Evolutionary conservation across 2,113 vertebrate genomes (phyloP).

Genomic region (Chauna torquata): DNA sequence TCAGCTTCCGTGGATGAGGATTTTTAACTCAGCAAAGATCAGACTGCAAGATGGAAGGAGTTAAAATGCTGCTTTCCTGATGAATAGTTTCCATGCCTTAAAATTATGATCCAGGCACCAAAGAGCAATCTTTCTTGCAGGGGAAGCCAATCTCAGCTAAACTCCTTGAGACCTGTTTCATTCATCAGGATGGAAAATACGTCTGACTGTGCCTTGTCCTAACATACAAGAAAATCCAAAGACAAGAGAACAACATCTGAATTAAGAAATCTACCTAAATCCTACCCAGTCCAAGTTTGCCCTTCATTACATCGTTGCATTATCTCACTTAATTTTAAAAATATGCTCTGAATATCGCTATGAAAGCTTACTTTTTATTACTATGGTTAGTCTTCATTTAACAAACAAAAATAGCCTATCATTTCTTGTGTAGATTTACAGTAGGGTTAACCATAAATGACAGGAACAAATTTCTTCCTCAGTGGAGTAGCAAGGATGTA

Average conservation of each 20-base stretch:
- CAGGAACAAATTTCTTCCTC: background rate
- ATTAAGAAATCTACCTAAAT: background rate
- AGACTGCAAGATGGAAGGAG: background rate
- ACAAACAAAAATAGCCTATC: background rate
- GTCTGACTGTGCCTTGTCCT: background rate
- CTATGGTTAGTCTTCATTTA: background rate
- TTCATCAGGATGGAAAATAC: background rate
- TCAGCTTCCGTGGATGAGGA: background rate
- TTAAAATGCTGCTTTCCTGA: slow-evolving; percentile 5
- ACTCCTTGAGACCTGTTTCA: background rate
- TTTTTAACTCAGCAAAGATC: background rate
- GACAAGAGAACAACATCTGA: background rate
- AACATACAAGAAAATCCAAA: background rate
- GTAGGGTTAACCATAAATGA: background rate
- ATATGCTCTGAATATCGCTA: background rate
- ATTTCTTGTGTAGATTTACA: background rate
- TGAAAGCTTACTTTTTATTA: background rate
- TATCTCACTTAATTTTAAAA: background rate
- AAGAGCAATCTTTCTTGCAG: background rate
- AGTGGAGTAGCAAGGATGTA: background rate
- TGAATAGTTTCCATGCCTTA: background rate
- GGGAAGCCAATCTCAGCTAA: background rate
- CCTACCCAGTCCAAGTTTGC: background rate
- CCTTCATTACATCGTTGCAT: background rate
- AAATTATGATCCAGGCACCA: slow-evolving; percentile 6